Evolutionary conservation across 2,797 vertebrate genomes (phyloP), one percentile per base, ranked within the genome.

Genomic region (Hapalemur alaotrensis): DNA sequence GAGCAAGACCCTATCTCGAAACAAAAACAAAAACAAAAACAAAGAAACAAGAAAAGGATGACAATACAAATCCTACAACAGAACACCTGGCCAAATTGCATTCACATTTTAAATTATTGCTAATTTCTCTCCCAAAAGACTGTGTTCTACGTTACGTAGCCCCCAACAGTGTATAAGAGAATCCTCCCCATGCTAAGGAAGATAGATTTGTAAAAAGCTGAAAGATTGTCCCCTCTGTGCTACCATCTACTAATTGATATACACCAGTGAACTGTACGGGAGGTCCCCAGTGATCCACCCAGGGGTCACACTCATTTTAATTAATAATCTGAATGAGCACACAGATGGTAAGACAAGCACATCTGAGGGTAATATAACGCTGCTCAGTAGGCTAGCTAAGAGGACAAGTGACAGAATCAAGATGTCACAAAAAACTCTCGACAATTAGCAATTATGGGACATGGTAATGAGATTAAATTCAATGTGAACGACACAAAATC

Each of bases 391-490:
- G 82, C 35, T n/a, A 57, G 78, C 72, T 95, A 96, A 94, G 13
- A 86, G 85, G 93, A 70, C 90, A 95, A 78, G 90, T 82, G 88
- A 97, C 91, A 91, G 93, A 92, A 95, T 83, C 82, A 96, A 95
- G 93, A 97, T 84, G 86, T 95, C 79, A 80, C 70, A 32, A 88
- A 65, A 50, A 92, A 10, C 46, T 93, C 69, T 22, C 72, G 88
- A 95, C 91, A 89, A 52, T 87, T 61, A 89, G 78, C 79, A 79
- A 83, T 84, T 41, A 59, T 4, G 59, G 72, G 79, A 54, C 50
- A 72, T 22, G 18, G 15, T n/a, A 38, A 76, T n/a, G 69, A 96
- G 41, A 75, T 73, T 35, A 54, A 9, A 52, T 46, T 88, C 32
- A 48, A 15, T 8, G 43, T 38, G 69, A 70, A 89, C 70, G 59